Percentiles rank a stretch among this genome's conserved stretches.
Conservation (phyloP, 2,113 vertebrate species). For the Pangasianodon gigas region DNA sequence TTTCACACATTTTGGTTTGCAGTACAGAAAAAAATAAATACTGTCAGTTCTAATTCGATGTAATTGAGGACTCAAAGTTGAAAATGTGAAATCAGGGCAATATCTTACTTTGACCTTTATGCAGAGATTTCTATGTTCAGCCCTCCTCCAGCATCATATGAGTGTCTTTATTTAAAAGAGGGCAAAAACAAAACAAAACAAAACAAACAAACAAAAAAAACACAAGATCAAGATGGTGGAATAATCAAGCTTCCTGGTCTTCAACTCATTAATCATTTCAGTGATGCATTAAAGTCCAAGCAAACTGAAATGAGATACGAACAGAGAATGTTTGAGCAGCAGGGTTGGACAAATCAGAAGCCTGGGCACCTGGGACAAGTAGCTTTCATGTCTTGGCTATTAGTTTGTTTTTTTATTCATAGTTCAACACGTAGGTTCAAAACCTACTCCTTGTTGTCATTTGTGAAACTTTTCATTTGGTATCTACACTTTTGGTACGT, state of each 20-base stretch:
- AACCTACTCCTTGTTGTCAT: no score
- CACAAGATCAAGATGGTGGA: neutral
- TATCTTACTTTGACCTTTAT: neutral
- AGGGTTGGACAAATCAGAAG: neutral
- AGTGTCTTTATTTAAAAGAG: neutral
- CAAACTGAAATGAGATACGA: no score
- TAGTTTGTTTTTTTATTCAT: no score
- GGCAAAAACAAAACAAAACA: neutral
- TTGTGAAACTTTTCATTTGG: no score
- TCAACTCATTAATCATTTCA: neutral
- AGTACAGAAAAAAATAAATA: constrained; percentile 32
- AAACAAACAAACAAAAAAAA: neutral
- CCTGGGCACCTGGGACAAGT: neutral
- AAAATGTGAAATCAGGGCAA: neutral
- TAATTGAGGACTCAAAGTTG: neutral
- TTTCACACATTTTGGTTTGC: constrained; percentile 40
- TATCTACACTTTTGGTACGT: no score
- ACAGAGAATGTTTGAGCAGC: neutral
- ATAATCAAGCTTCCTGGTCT: neutral
- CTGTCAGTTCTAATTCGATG: constrained; percentile 6
- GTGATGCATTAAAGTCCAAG: neutral
- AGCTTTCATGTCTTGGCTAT: no score
- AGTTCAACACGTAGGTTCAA: no score
- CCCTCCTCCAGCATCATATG: neutral
- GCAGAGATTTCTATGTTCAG: neutral